A percentile compares a stretch with the other conserved stretches of the same genome.
These are phyloP conservation scores for Octomys mimax DNA, from an alignment of 2,797 vertebrate species.

Conservation along the genomic window DNA sequence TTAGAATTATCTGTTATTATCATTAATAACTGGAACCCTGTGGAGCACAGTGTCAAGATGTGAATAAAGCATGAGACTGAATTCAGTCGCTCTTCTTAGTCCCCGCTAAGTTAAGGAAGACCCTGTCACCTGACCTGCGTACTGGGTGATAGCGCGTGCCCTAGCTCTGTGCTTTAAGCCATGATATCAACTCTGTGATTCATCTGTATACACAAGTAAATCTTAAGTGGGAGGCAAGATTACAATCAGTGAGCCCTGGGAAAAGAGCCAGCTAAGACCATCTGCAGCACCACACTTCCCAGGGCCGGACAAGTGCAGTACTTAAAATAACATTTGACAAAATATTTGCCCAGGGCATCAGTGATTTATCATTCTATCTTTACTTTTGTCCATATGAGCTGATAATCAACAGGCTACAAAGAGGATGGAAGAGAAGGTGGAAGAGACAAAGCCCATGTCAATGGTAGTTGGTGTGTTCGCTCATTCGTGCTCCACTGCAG, in stretches of 20 bases:
- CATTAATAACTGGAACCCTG: constrained; percentile 16
- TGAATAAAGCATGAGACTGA: not conserved
- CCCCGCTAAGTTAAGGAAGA: constrained; percentile 4
- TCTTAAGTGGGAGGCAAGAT: constrained; percentile 58
- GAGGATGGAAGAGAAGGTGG: not conserved
- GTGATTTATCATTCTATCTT: not conserved
- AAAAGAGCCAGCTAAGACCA: constrained; percentile 17
- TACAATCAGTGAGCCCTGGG: constrained; percentile 23
- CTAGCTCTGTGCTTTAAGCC: not conserved
- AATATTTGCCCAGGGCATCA: not conserved
- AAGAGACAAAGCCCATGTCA: not conserved
- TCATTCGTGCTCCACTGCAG: not conserved
- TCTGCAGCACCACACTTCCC: constrained; percentile 16
- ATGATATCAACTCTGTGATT: not conserved
- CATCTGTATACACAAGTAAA: constrained; percentile 47
- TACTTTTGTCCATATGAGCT: not conserved
- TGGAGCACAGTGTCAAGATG: not conserved
- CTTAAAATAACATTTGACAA: constrained; percentile 69
- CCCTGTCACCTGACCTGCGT: not conserved
- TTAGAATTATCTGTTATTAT: not conserved
- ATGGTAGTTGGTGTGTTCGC: not conserved
- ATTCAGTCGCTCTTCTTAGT: not conserved
- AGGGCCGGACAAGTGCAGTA: constrained; percentile 38
- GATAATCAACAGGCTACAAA: constrained; percentile 9
- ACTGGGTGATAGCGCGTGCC: not conserved